phyloP scores from a whole-genome alignment of 1,140 invertebrate species.

The Trissolcus basalis region DNA sequence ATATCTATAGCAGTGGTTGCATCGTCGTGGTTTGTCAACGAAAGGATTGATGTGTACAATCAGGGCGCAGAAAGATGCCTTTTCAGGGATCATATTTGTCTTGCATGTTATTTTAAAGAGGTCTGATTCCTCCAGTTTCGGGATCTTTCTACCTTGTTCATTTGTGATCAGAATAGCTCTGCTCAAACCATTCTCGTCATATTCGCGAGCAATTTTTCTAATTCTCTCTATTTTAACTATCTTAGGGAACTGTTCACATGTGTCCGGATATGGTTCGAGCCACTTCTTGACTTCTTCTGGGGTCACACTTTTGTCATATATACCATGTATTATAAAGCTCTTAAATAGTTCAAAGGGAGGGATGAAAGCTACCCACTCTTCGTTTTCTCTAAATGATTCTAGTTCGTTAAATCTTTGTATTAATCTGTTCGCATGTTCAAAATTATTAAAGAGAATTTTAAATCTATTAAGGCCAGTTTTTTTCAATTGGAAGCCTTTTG shows the following conservation, averaged over 20 bases:
- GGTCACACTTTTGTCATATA: conserved; percentile 7
- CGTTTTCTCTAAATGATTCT: background rate
- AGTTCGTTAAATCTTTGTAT: background rate
- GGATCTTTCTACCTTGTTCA: too few species aligned
- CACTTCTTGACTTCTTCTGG: background rate
- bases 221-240: conserved; percentile 20
- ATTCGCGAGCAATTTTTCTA: background rate
- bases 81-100: background rate
- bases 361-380: conserved; percentile 9
- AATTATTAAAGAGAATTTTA: conserved; percentile 15
- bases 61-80: background rate
- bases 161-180: too few species aligned
- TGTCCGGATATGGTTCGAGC: background rate
- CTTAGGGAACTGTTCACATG: conserved; percentile 1
- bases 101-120: background rate
- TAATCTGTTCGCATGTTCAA: too few species aligned
- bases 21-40: conserved; percentile 1
- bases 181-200: background rate
- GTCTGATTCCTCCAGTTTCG: too few species aligned
- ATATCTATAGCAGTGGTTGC: conserved; percentile 3
- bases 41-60: background rate
- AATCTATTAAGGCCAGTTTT: conserved; percentile 14
- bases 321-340: conserved; percentile 4
- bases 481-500: too few species aligned
- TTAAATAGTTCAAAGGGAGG: conserved; percentile 4